Base-by-base conservation (phyloP, 2,888 invertebrate species). In the Microchrysa polita region DNA sequence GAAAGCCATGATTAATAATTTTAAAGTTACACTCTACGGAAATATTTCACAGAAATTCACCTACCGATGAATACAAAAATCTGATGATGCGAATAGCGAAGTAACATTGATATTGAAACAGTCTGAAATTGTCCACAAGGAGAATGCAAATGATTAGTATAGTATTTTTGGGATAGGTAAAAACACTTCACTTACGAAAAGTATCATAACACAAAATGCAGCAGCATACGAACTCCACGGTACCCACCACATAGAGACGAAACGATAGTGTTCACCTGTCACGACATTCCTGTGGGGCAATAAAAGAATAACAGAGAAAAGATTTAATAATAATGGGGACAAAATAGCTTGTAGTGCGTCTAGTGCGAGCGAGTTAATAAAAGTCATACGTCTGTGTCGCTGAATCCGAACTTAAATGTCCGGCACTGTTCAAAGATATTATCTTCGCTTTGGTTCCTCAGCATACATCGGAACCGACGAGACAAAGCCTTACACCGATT, bases 61-160 rank as follows among this genome's bases (percentile, higher is more conserved):
- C 93, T 88, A 97, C 97, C 96, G 80, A 99, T 98, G 83, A 99
- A 98, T 76, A 98, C 92, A 87, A 99, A 98, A 82, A 99, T 98
- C 87, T 99, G 99, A 85, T 99, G 98, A 86, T 99, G 99, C 12
- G 98, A 98, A 86, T 98, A 99, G 67, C 98, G 91, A 79, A 99
- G 88, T 79, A 99, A 87, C 94, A 98, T 98, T 57, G 98, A 98
- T 80, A 98, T 97, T 60, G 97, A 96, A 77, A 98, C 93, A 34
- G 98, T 99, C 98, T 99, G 91, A 75, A 93, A 92, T 82, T 86
- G 80, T n/a, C n/a, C n/a, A n/a, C n/a, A n/a, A n/a, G n/a, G n/a
- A n/a, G n/a, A n/a, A n/a, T n/a, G n/a, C n/a, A n/a, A n/a, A n/a
- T n/a, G n/a, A n/a, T n/a, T n/a, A n/a, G n/a, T n/a, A n/a, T n/a